Evolutionary conservation across 2,888 invertebrate species (phyloP).

Genomic region (Eurytoma adleriae): DNA sequence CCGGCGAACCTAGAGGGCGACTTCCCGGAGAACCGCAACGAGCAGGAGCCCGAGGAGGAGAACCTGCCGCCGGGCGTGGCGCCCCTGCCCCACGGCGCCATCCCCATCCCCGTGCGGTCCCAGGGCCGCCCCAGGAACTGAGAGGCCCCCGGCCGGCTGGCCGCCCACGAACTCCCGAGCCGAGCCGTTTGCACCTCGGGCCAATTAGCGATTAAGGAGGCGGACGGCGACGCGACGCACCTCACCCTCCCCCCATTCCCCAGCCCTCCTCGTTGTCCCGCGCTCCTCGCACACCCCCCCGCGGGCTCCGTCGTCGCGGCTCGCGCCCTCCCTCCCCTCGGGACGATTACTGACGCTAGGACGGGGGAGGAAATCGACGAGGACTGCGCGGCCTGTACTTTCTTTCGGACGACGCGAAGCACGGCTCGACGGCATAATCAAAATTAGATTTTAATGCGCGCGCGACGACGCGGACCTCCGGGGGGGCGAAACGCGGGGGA

Average conservation of each 20-base stretch:
- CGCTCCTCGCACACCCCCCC: not conserved
- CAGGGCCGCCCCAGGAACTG: slow-evolving; percentile 68
- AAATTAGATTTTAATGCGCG: slow-evolving; percentile 12
- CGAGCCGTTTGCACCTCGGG: too few species aligned
- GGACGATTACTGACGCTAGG: too few species aligned
- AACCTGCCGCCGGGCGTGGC: slow-evolving; percentile 74
- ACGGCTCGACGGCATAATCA: not conserved
- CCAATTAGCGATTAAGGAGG: not conserved
- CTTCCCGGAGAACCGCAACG: slow-evolving; percentile 69
- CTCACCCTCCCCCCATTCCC: not conserved
- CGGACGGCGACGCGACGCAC: slow-evolving; percentile 11
- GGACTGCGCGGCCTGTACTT: not conserved
- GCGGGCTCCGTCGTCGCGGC: too few species aligned
- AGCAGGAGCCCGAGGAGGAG: slow-evolving; percentile 74
- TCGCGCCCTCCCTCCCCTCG: too few species aligned
- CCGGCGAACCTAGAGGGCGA: slow-evolving; percentile 77
- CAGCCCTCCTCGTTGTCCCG: too few species aligned
- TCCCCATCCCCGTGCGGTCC: slow-evolving; percentile 69
- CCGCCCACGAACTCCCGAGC: too few species aligned
- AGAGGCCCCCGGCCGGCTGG: slow-evolving; percentile 20
- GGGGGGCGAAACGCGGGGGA: too few species aligned
- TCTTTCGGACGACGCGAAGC: not conserved
- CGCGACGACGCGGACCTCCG: not conserved
- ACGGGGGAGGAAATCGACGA: too few species aligned
- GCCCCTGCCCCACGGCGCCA: slow-evolving; percentile 62